Percentiles rank a stretch among this genome's conserved stretches.
Evolutionary conservation across 2,888 invertebrate genomes (phyloP).

Genomic region (Drosophila meridionalis): DNA sequence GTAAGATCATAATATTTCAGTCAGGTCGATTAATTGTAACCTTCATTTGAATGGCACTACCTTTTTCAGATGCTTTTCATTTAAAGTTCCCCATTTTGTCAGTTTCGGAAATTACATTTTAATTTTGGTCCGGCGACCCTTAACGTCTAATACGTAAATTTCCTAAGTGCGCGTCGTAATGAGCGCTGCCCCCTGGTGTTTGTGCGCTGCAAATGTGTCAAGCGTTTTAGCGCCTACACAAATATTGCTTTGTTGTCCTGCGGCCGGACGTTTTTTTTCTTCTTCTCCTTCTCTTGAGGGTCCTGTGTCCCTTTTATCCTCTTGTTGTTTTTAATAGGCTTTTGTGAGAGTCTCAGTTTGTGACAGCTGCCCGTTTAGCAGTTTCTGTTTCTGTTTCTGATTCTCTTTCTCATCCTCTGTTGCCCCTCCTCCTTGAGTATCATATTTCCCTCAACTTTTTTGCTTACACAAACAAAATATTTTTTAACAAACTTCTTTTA

Average conservation of each 20-base stretch:
- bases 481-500: constrained; percentile 43
- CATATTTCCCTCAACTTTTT: constrained; percentile 29
- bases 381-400: constrained; percentile 11
- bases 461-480: constrained; percentile 37
- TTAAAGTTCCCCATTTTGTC: constrained; percentile 17
- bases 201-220: constrained; percentile 48
- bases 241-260: constrained; percentile 49
- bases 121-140: constrained; percentile 45
- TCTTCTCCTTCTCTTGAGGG: constrained; percentile 12
- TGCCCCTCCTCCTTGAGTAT: constrained; percentile 19
- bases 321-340: constrained; percentile 63
- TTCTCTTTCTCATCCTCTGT: neutral
- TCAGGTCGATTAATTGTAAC: neutral
- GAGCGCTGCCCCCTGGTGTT: constrained; percentile 41
- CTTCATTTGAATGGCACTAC: constrained; percentile 31
- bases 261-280: constrained; percentile 5
- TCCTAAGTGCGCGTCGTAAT: constrained; percentile 38
- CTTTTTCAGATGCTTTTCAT: constrained; percentile 20
- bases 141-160: constrained; percentile 40
- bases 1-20: neutral
- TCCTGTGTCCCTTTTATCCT: constrained; percentile 19
- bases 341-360: constrained; percentile 49
- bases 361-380: constrained; percentile 15
- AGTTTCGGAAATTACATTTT: constrained; percentile 53
- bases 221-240: constrained; percentile 56